Conservation (phyloP, 2,888 invertebrate species). For the Escarpia spicata region DNA sequence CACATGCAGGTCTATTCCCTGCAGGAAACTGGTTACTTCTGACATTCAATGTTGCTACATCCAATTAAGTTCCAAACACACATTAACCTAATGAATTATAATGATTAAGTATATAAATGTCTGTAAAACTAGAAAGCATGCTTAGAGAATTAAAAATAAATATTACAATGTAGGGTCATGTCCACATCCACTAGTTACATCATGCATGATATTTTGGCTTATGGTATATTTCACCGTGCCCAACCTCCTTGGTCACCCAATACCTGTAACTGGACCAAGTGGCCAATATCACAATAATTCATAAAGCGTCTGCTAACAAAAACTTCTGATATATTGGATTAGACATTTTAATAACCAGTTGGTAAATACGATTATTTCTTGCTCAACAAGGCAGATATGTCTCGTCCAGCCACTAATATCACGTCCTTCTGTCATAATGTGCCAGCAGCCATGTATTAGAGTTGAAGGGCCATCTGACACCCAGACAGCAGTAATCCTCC, state of each 20-base stretch:
- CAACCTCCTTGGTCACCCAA: too few species aligned
- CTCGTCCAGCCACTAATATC: background rate
- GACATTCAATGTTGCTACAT: background rate
- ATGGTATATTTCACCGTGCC: too few species aligned
- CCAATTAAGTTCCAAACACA: background rate
- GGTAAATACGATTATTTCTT: background rate
- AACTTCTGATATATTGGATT: background rate
- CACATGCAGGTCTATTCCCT: background rate
- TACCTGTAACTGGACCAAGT: too few species aligned
- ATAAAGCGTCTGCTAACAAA: too few species aligned
- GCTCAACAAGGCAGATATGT: background rate
- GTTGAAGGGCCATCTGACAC: background rate
- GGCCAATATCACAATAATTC: too few species aligned
- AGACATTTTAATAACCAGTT: background rate
- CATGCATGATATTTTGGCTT: too few species aligned
- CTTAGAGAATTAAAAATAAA: too few species aligned
- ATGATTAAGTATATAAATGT: too few species aligned
- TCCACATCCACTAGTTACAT: too few species aligned
- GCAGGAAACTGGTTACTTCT: background rate
- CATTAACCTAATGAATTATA: too few species aligned
- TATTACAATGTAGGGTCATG: too few species aligned
- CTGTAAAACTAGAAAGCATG: too few species aligned
- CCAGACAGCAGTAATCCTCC: background rate
- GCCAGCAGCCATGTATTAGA: background rate
- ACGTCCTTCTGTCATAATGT: background rate